Base-by-base conservation (phyloP, 2,888 invertebrate species). In the Trissoscelio sp. region DNA sequence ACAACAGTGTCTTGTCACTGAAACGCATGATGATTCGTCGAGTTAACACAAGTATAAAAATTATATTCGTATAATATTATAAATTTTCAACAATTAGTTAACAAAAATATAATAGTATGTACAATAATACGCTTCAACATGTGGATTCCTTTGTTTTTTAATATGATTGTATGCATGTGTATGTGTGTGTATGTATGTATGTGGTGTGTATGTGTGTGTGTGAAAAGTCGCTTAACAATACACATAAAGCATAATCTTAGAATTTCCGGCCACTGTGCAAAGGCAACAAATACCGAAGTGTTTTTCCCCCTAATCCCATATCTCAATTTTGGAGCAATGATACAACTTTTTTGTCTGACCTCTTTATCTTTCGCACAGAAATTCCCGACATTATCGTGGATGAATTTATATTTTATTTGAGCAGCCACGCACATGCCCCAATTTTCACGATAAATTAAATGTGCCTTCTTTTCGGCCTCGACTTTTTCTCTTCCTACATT, bases 251-350 rank as follows among this genome's bases (percentile, higher is more conserved):
- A 72, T 64, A 73, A 79, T 62, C 64, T 72, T 74, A 42, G 14
- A 73, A 51, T 48, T 82, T 79, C 82, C 82, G 82, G 79, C 79
- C 72, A 82, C 82, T 82, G 82, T 82, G 82, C 82, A 82, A 75
- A 79, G 82, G 82, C 69, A 66, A 79, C 74, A 75, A 79, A 79
- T 79, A 82, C 82, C 75, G 66, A 75, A 70, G 53, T 66, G 58
- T 62, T 69, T 81, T 18, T 51, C 46, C 78, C 58, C 74, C 55
- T 72, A 62, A 70, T 55, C 42, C 64, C 42, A 57, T 62, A 20
- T 67, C 53, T 58, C 53, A 48, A 51, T 57, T 78, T 73, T 42
- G 48, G 66, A 77, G 66, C 78, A 74, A 57, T 82, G 39, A 53
- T 48, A 58, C 66, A 51, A 48, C 22, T 69, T 74, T 70, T 74